Conservation (phyloP, 1,140 invertebrate genomes). For the Camponotus pennsylvanicus region DNA sequence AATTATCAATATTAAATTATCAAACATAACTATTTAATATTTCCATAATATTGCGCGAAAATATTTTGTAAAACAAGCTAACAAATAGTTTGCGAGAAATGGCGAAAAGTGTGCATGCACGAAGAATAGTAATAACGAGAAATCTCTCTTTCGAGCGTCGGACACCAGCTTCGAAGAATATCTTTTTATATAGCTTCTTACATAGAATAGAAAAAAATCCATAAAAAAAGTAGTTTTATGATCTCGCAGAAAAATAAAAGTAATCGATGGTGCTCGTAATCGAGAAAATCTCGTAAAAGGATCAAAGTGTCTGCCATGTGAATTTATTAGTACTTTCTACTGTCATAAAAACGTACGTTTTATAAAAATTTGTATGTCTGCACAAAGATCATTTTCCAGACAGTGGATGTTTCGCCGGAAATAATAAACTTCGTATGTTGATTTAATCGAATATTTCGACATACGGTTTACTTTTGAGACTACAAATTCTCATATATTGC, state of each 20-base stretch:
- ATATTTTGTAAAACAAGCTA: background rate
- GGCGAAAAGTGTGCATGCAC: background rate
- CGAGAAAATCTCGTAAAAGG: constrained; percentile 33
- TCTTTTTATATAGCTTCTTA: background rate
- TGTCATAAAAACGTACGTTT: background rate
- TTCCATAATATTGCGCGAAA: background rate
- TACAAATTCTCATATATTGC: background rate
- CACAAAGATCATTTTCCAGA: constrained; percentile 4
- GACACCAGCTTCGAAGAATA: background rate
- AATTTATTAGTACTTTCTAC: constrained; percentile 10
- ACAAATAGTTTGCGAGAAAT: background rate
- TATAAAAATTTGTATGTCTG: background rate
- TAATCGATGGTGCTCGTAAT: constrained; percentile 19
- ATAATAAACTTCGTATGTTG: background rate
- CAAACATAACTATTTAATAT: background rate
- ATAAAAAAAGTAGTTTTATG: constrained; percentile 36
- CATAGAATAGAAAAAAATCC: constrained; percentile 6
- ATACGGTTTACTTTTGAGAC: background rate
- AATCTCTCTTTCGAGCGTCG: background rate
- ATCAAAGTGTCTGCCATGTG: background rate
- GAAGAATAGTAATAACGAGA: background rate
- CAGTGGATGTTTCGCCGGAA: background rate
- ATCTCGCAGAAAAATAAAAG: background rate
- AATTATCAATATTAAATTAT: background rate
- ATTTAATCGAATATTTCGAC: constrained; percentile 5